Evolutionary conservation across 2,113 vertebrate genomes (phyloP).

Genomic region (Micronycteris hirsuta): DNA sequence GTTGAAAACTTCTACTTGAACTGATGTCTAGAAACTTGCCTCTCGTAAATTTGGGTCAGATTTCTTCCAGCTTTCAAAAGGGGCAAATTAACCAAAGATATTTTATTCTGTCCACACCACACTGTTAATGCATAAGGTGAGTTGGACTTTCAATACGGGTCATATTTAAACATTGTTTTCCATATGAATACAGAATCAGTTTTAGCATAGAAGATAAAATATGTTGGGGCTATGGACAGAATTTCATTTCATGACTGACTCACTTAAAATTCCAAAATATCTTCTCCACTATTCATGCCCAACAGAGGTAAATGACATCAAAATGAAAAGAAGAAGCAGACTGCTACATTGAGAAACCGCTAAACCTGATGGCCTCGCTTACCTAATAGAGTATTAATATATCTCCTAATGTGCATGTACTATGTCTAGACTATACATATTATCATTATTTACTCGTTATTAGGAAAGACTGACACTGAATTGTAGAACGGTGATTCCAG

Average conservation of each 20-base stretch:
- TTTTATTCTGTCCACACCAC: not conserved
- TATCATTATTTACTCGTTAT: not conserved
- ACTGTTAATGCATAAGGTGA: not conserved
- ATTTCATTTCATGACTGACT: not conserved
- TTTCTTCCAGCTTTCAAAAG: conserved; percentile 45
- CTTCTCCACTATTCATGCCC: not conserved
- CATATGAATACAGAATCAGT: not conserved
- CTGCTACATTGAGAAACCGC: not conserved
- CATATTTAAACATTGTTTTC: not conserved
- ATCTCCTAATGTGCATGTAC: no score
- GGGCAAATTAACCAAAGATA: not conserved
- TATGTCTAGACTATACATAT: not conserved
- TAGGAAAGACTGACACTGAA: not conserved
- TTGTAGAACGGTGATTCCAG: not conserved
- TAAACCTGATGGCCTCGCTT: not conserved
- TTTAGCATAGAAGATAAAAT: not conserved
- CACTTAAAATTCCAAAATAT: not conserved
- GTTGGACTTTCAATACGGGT: not conserved
- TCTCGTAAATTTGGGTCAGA: conserved; percentile 58
- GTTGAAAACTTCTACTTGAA: conserved; percentile 50
- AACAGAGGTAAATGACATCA: not conserved
- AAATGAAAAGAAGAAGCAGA: not conserved
- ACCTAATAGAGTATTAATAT: not conserved
- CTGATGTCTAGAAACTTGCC: conserved; percentile 4
- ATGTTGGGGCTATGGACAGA: not conserved